phyloP scores from a whole-genome alignment of 2,888 invertebrate species.

The Atrina japonica region DNA sequence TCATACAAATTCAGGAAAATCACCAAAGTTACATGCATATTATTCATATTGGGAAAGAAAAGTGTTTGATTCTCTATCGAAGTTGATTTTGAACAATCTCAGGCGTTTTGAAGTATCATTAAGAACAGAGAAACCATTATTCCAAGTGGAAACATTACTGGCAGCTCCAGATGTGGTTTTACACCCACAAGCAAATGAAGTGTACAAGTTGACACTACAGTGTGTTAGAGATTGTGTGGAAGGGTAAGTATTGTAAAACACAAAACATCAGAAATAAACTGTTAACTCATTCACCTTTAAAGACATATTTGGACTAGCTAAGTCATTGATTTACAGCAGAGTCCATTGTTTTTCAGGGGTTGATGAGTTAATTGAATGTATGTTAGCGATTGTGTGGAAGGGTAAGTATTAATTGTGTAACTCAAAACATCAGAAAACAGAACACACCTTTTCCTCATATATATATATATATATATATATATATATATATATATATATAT shows the following conservation, averaged over 20 bases:
- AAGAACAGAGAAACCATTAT: slow-evolving; percentile 84
- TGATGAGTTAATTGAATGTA: too few relatives aligned
- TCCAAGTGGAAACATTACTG: slow-evolving; percentile 90
- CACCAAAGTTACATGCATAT: slow-evolving; percentile 88
- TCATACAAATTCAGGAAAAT: slow-evolving; percentile 89
- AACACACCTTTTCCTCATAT: too few relatives aligned
- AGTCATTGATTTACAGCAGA: too few relatives aligned
- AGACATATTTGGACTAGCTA: too few relatives aligned
- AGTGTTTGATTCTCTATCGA: slow-evolving; percentile 86
- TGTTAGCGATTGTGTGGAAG: slow-evolving; percentile 88
- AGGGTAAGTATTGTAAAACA: slow-evolving; percentile 82
- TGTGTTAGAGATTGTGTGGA: slow-evolving; percentile 89
- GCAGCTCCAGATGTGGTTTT: slow-evolving; percentile 89
- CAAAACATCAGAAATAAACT: too few relatives aligned
- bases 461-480: too few relatives aligned
- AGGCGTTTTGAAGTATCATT: slow-evolving; percentile 85
- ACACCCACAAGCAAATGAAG: slow-evolving; percentile 88
- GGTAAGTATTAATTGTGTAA: slow-evolving; percentile 83
- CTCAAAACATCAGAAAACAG: too few relatives aligned
- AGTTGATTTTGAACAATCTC: slow-evolving; percentile 87
- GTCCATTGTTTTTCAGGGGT: too few relatives aligned
- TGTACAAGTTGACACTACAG: slow-evolving; percentile 89
- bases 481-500: too few relatives aligned
- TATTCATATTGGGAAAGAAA: slow-evolving; percentile 92
- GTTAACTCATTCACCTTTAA: too few relatives aligned